phyloP scores from a whole-genome alignment of 2,113 vertebrate genomes.

The Patagioenas fasciata region DNA sequence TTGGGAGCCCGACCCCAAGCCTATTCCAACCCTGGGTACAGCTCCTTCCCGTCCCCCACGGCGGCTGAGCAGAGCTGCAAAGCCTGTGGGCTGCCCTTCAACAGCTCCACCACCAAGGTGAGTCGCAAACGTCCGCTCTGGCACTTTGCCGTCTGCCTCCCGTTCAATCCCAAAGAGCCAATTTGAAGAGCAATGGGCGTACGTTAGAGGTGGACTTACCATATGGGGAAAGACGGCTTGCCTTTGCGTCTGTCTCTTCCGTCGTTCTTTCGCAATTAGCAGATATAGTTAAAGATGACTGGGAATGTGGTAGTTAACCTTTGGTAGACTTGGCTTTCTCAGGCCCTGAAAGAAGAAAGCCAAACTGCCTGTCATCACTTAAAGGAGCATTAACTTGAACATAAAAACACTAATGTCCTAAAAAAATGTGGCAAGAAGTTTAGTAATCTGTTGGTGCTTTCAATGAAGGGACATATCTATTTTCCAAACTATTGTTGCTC shows the following conservation, averaged over 20 bases:
- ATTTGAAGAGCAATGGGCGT: not conserved
- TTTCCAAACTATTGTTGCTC: not conserved
- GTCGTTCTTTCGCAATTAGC: not conserved
- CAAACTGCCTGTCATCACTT: not conserved
- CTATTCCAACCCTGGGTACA: conserved; percentile 90
- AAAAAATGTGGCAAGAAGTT: not conserved
- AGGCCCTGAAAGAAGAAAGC: not conserved
- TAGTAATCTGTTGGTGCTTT: not conserved
- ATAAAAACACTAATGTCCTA: not conserved
- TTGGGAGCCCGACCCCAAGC: conserved; percentile 72
- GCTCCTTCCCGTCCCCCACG: conserved; percentile 81
- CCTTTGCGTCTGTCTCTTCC: not conserved
- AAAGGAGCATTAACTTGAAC: not conserved
- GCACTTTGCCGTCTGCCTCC: not conserved
- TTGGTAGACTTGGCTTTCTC: not conserved
- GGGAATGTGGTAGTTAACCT: not conserved
- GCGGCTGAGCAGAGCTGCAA: conserved; percentile 81
- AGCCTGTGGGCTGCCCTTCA: conserved; percentile 80
- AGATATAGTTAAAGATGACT: not conserved
- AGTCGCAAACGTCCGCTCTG: not conserved
- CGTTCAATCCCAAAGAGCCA: not conserved
- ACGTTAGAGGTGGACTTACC: accelerated
- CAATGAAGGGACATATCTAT: not conserved
- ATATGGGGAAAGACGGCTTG: not conserved
- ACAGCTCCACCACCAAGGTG: conserved; percentile 81